Percentiles rank a stretch among this genome's conserved stretches.
Conservation (phyloP, 2,113 vertebrate species). For the Nanorana parkeri region DNA sequence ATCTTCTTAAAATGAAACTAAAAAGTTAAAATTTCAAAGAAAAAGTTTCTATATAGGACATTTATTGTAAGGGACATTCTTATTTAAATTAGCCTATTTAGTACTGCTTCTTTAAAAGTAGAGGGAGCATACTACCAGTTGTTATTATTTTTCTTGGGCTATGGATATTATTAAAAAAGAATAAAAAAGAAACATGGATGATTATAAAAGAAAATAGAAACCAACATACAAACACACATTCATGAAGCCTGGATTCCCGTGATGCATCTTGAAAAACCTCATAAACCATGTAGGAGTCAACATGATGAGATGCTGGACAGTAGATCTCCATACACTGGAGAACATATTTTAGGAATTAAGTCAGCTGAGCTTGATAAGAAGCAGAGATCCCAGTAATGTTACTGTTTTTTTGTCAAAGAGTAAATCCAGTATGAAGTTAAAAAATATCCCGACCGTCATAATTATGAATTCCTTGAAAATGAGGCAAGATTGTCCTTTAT, state of each 20-base stretch:
- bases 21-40: too few species aligned
- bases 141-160: constrained; percentile 22
- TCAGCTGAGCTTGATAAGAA: neutral
- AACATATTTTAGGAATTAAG: constrained; percentile 16
- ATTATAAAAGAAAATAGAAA: constrained; percentile 40
- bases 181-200: constrained; percentile 31
- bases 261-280: constrained; percentile 27
- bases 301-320: neutral
- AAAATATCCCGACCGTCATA: neutral
- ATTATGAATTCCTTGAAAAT: neutral
- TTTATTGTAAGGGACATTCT: neutral
- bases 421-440: constrained; percentile 20
- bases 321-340: neutral
- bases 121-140: constrained; percentile 13
- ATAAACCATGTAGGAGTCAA: neutral
- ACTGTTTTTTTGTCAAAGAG: constrained; percentile 5
- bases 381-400: constrained; percentile 9
- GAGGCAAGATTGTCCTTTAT: constrained; percentile 1
- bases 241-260: constrained; percentile 42
- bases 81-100: neutral
- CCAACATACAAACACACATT: constrained; percentile 54
- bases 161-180: constrained; percentile 22
- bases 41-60: too few species aligned
- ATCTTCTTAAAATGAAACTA: too few species aligned
- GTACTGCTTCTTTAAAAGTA: constrained; percentile 51